Conservation (phyloP, 2,113 vertebrate species). For the Climacteris rufus region DNA sequence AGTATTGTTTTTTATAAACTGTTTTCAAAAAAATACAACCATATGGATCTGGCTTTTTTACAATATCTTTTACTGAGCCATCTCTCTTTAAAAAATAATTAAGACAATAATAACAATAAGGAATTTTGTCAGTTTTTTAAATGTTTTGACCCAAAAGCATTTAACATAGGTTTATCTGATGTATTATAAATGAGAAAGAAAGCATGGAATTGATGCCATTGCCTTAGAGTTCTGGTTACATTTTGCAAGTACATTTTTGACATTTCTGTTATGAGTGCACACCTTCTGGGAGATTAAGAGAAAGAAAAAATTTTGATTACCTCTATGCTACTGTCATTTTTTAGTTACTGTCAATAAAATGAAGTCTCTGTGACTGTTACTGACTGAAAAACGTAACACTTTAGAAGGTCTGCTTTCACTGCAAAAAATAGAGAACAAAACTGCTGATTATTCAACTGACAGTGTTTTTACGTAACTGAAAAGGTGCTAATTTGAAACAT, state of each 20-base stretch:
- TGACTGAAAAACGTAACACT: background rate
- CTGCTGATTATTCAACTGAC: slow-evolving; percentile 20
- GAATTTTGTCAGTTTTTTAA: background rate
- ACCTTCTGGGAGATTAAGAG: background rate
- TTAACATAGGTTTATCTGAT: background rate
- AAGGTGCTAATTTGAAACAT: slow-evolving; percentile 20
- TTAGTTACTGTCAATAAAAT: background rate
- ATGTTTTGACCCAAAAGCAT: background rate
- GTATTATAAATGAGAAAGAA: background rate
- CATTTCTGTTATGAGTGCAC: background rate
- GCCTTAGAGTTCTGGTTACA: background rate
- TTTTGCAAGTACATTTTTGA: background rate
- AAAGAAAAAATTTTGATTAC: background rate
- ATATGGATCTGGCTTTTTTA: background rate
- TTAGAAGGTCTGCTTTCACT: background rate
- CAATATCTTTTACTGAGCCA: background rate
- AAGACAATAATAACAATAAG: background rate
- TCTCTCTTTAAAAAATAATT: background rate
- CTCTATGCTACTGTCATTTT: background rate
- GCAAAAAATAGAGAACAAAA: slow-evolving; percentile 16
- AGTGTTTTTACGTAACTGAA: background rate
- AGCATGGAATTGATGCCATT: background rate
- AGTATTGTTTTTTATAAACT: background rate
- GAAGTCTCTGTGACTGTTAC: background rate
- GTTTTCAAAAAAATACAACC: background rate